Evolutionary conservation across 1,140 invertebrate species (phyloP).

Genomic region (Drosophila nikananu): DNA sequence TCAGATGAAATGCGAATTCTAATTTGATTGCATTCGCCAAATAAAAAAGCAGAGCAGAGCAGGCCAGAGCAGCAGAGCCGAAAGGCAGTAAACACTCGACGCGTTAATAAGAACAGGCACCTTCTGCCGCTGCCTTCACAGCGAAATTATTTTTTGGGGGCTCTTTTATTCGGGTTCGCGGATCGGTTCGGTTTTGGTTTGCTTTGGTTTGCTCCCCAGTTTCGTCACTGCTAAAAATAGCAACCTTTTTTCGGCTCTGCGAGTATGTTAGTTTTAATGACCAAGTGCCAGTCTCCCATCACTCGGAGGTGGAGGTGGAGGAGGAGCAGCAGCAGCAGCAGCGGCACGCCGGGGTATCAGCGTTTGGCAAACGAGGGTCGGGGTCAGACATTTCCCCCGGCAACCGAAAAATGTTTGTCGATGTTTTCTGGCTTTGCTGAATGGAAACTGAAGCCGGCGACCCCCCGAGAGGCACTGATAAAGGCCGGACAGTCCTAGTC

Average conservation of each 20-base stretch:
- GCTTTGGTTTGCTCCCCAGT: slow-evolving; percentile 42
- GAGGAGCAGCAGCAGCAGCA: background rate
- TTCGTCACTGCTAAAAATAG: slow-evolving; percentile 79
- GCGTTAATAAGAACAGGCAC: slow-evolving; percentile 70
- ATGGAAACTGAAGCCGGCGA: slow-evolving; percentile 5
- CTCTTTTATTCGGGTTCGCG: slow-evolving; percentile 36
- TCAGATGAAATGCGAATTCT: slow-evolving; percentile 56
- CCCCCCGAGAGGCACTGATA: slow-evolving; percentile 38
- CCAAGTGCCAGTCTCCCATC: slow-evolving; percentile 48
- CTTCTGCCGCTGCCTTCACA: slow-evolving; percentile 24
- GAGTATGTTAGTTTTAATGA: slow-evolving; percentile 59
- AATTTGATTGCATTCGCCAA: slow-evolving; percentile 73
- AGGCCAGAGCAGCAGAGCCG: slow-evolving; percentile 1
- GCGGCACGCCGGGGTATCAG: slow-evolving; percentile 30
- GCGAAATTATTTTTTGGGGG: background rate
- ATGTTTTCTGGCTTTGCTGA: slow-evolving; percentile 38
- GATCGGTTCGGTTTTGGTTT: slow-evolving; percentile 40
- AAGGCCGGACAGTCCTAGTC: slow-evolving; percentile 6
- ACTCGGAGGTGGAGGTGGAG: slow-evolving; percentile 1
- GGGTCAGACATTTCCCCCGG: slow-evolving; percentile 41
- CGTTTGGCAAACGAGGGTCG: slow-evolving; percentile 30
- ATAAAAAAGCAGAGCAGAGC: slow-evolving; percentile 32
- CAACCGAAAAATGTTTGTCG: slow-evolving; percentile 47
- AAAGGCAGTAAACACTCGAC: slow-evolving; percentile 68
- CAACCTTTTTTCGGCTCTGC: slow-evolving; percentile 58